Conservation (phyloP, 2,888 invertebrate genomes). For the Elmis aenea region DNA sequence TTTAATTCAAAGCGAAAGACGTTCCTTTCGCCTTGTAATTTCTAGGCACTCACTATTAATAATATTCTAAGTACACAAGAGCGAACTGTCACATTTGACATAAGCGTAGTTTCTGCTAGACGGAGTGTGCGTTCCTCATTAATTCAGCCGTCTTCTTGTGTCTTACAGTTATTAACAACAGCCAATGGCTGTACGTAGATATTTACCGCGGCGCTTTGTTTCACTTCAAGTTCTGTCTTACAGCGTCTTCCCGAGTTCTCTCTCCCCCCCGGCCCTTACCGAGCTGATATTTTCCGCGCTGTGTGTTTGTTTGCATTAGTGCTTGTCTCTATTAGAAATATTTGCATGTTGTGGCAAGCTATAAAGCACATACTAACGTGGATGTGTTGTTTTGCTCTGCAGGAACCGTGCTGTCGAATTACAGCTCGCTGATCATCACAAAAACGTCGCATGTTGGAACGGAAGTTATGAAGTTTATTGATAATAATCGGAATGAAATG, state of each 20-base stretch:
- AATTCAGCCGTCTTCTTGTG: constrained; percentile 43
- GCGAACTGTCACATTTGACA: constrained; percentile 22
- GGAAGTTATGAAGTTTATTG: too few species aligned
- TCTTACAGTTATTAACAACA: constrained; percentile 45
- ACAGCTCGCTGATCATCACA: too few species aligned
- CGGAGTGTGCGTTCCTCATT: constrained; percentile 37
- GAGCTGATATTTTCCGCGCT: constrained; percentile 10
- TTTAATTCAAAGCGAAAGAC: too few species aligned
- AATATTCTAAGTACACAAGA: constrained; percentile 18
- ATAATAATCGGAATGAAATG: too few species aligned
- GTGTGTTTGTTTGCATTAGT: too few species aligned
- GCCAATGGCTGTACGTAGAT: constrained; percentile 41
- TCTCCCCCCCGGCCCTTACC: constrained; percentile 11
- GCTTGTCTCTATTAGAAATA: too few species aligned
- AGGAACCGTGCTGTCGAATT: too few species aligned
- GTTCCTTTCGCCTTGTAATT: background rate
- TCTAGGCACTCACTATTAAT: constrained; percentile 9
- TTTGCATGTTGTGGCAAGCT: too few species aligned
- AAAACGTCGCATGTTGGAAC: too few species aligned
- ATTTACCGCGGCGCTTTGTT: constrained; percentile 41
- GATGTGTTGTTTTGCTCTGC: too few species aligned
- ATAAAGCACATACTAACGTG: too few species aligned
- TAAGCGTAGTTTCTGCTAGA: constrained; percentile 21
- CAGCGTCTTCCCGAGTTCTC: constrained; percentile 27
- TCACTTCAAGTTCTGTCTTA: constrained; percentile 33